Percentiles rank a stretch among this genome's conserved stretches.
phyloP scores from a whole-genome alignment of 2,888 invertebrate species.

The Cephalotes varians region DNA sequence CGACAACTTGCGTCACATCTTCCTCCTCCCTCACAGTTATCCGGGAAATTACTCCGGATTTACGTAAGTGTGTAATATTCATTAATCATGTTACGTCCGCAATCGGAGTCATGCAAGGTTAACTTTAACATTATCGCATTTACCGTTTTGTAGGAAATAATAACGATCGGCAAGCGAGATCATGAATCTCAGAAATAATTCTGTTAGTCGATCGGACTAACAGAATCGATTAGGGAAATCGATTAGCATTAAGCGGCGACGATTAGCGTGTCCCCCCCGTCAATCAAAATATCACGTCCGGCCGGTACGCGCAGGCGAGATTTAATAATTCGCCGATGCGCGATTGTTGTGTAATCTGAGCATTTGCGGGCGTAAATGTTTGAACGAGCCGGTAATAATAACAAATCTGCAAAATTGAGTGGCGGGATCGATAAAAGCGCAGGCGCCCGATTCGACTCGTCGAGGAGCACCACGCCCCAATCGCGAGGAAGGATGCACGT shows the following conservation, averaged over 20 bases:
- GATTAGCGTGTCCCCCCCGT: not conserved
- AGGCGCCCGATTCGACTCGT: slow-evolving; percentile 34
- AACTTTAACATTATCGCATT: slow-evolving; percentile 18
- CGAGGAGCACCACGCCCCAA: slow-evolving; percentile 46
- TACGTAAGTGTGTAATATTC: slow-evolving; percentile 45
- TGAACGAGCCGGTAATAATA: slow-evolving; percentile 44
- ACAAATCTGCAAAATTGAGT: slow-evolving; percentile 55
- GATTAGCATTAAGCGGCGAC: not conserved
- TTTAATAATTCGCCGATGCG: slow-evolving; percentile 32
- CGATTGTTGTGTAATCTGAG: slow-evolving; percentile 44
- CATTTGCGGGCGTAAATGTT: slow-evolving; percentile 45
- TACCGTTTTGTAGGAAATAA: slow-evolving; percentile 22
- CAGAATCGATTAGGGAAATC: too few relatives aligned
- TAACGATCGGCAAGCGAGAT: slow-evolving; percentile 25
- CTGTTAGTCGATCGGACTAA: slow-evolving; percentile 3
- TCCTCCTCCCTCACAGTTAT: not conserved
- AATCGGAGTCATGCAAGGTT: not conserved
- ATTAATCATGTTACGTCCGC: slow-evolving; percentile 54
- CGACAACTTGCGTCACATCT: slow-evolving; percentile 66
- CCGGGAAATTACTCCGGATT: slow-evolving; percentile 3
- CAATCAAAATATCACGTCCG: slow-evolving; percentile 24
- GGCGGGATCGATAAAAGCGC: slow-evolving; percentile 51
- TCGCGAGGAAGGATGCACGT: slow-evolving; percentile 27
- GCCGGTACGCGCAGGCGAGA: not conserved
- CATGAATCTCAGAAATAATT: slow-evolving; percentile 35